Conservation (phyloP, 2,797 vertebrate genomes). For the Chrysocyon brachyurus region DNA sequence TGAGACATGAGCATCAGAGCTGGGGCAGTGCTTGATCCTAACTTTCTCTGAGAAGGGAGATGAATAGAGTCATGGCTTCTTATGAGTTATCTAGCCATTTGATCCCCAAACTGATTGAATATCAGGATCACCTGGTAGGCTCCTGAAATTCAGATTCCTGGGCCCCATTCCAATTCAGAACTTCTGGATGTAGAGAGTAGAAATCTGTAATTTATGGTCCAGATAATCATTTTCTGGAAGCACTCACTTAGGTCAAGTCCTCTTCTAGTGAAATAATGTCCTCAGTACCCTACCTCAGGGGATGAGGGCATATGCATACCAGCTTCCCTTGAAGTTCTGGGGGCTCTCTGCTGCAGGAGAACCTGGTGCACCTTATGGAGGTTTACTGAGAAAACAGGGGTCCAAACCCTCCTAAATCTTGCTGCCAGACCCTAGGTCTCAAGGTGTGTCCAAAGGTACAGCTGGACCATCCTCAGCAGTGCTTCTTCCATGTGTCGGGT, state of each 20-base stretch:
- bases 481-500: no score
- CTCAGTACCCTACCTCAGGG: neutral
- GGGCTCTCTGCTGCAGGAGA: neutral
- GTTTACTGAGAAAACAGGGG: neutral
- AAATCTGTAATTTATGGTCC: neutral
- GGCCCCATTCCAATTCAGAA: neutral
- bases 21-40: neutral
- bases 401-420: no score
- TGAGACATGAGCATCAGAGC: neutral
- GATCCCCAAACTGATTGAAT: neutral
- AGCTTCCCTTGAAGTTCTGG: neutral
- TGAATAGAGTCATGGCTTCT: neutral
- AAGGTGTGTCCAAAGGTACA: neutral
- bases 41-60: neutral
- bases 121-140: no score
- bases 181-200: neutral
- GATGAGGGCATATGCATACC: neutral
- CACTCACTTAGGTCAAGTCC: neutral
- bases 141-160: neutral
- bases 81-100: neutral
- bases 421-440: neutral
- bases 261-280: neutral
- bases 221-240: neutral
- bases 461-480: no score
- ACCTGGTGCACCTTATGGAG: no score